Evolutionary conservation across 2,888 invertebrate species (phyloP), one percentile per base, ranked within the genome.

Genomic region (Ametastegia equiseti): DNA sequence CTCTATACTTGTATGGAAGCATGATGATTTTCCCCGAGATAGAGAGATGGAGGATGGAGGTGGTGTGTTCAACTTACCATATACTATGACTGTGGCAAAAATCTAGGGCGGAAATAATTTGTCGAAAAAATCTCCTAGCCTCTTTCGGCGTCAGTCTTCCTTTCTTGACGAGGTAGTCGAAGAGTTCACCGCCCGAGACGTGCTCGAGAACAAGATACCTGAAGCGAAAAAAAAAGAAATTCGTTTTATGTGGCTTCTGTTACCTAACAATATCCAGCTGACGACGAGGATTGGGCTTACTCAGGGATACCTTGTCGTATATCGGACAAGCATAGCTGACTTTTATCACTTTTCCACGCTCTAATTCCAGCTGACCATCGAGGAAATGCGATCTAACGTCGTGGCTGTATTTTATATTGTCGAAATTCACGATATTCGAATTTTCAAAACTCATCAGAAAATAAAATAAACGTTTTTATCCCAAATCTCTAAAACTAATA

Each of bases 11-110:
- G 65, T 19, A 1, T 1, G 36, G 19, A 39, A 39, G 9, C n/a
- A 65, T 65, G 60, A 30, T 60, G 30, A 60, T 60, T 60, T 23
- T 60, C 23, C n/a, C 30, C 11, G 30, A 71, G 47, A 71, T 71
- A n/a, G 45, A 45, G 42, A n/a, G 13, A 47, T 19, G 19, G 6
- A 23, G 23, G 27, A 45, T 23, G 9, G 50, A 27, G 13, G 36
- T 19, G 39, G 19, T 47, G 11, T 15, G 39, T 27, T 27, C 27
- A 19, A 89, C 95, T 94, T 93, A 99, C 99, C 99, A 99, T 93
- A 99, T 99, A 86, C 98, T 99, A 93, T 99, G 99, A 91, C 99
- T 99, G 92, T 99, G 99, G 91, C 99, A 99, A 93, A 99, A 99
- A 92, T 99, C 99, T 89, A 99, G 93, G 11, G 99, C 99, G 13